phyloP scores from a whole-genome alignment of 2,797 vertebrate genomes.

The Cirrhinus molitorella region DNA sequence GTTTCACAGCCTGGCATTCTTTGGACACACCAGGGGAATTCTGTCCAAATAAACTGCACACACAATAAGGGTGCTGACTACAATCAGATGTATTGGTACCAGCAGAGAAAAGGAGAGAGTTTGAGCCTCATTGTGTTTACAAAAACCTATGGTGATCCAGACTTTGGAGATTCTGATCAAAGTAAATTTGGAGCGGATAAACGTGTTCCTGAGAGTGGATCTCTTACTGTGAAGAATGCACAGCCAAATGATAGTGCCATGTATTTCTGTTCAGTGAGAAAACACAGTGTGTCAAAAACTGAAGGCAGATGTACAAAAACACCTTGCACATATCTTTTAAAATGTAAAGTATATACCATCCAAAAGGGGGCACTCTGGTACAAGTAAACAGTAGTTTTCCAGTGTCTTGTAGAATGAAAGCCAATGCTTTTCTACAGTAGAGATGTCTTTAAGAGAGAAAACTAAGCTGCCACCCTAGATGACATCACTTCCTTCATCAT shows the following conservation, averaged over 20 bases:
- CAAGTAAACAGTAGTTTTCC: background rate
- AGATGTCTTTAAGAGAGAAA: no score
- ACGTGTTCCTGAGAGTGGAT: slow-evolving; percentile 36
- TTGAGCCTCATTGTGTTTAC: slow-evolving; percentile 59
- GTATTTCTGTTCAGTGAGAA: slow-evolving; percentile 55
- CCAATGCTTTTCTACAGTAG: background rate
- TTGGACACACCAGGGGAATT: slow-evolving; percentile 4
- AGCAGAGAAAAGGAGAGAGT: slow-evolving; percentile 59
- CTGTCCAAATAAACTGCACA: slow-evolving; percentile 64
- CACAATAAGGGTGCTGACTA: background rate
- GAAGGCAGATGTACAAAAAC: background rate
- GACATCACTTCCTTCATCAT: no score
- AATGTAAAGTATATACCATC: no score
- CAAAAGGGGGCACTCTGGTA: no score
- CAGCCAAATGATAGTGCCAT: background rate
- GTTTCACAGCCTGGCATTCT: slow-evolving; percentile 27
- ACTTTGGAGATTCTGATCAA: slow-evolving; percentile 43
- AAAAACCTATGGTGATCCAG: accelerated
- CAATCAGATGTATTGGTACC: slow-evolving; percentile 69
- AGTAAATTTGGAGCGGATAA: slow-evolving; percentile 53
- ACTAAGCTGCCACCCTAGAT: no score
- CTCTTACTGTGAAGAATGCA: slow-evolving; percentile 50
- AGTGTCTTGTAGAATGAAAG: background rate
- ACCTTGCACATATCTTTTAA: no score
- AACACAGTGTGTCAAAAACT: slow-evolving; percentile 61